Conservation (phyloP, 2,797 vertebrate species). For the Alectoris magna region DNA sequence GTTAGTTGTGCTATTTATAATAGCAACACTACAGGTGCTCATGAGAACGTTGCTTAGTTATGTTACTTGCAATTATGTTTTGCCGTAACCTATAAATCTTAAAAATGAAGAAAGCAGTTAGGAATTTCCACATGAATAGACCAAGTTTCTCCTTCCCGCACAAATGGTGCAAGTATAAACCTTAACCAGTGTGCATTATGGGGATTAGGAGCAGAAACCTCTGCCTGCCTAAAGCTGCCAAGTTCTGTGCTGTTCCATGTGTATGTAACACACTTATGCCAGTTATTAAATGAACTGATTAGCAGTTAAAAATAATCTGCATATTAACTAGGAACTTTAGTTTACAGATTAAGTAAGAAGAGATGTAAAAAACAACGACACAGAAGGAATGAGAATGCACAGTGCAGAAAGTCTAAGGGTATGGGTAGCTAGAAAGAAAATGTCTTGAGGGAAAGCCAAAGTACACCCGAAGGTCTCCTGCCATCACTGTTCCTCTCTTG, state of each 20-base stretch:
- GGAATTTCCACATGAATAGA: conserved; percentile 45
- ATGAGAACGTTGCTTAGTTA: conserved; percentile 3
- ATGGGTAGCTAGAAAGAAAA: background rate
- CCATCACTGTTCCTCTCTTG: background rate
- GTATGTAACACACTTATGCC: background rate
- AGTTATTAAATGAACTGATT: conserved; percentile 44
- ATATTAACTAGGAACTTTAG: background rate
- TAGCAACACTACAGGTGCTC: conserved; percentile 37
- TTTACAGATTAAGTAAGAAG: background rate
- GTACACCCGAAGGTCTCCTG: background rate
- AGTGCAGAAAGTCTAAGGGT: background rate
- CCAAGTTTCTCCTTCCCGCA: conserved; percentile 51
- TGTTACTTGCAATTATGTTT: conserved; percentile 46
- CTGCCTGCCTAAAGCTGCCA: conserved; percentile 30
- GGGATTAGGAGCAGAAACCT: background rate
- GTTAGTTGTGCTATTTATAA: background rate
- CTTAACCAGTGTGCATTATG: conserved; percentile 1
- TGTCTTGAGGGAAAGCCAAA: background rate
- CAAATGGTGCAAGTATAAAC: conserved; percentile 5
- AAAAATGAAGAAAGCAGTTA: conserved; percentile 58
- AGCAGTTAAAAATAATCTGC: conserved; percentile 23
- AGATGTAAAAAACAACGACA: background rate
- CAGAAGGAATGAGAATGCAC: background rate
- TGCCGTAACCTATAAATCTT: conserved; percentile 35
- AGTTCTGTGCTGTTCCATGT: conserved; percentile 26